Evolutionary conservation across 2,797 vertebrate genomes (phyloP).

Genomic region (Distichodus sexfasciatus): DNA sequence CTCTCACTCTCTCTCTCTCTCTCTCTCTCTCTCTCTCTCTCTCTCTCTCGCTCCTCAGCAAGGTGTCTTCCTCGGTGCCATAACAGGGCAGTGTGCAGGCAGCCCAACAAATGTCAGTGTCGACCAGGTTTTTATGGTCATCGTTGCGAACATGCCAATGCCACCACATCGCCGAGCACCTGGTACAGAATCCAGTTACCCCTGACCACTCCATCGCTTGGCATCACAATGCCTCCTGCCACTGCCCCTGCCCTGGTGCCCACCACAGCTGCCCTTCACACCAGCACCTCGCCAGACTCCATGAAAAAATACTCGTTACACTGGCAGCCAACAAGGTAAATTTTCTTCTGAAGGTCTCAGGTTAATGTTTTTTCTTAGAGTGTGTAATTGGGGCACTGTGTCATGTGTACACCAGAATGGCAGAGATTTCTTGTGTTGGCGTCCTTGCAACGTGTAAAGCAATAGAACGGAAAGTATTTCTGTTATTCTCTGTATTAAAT

Average conservation of each 20-base stretch:
- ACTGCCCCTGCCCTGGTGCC: not conserved
- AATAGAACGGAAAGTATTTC: too few species aligned
- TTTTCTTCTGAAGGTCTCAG: not conserved
- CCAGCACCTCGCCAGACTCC: not conserved
- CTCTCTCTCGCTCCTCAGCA: constrained; percentile 28
- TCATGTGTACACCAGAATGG: too few species aligned
- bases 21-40: constrained; percentile 8
- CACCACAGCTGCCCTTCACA: not conserved
- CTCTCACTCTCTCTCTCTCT: too few species aligned
- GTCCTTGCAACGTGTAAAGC: too few species aligned
- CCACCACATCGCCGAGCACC: not conserved
- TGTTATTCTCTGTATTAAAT: too few species aligned
- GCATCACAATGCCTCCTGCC: not conserved
- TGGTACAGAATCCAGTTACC: not conserved
- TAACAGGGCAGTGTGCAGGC: constrained; percentile 47
- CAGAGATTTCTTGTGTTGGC: too few species aligned
- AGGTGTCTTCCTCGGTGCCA: constrained; percentile 52
- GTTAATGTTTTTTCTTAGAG: not conserved
- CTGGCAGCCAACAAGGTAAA: constrained; percentile 54
- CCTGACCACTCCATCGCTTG: not conserved
- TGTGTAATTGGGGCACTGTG: too few species aligned
- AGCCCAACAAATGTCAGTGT: constrained; percentile 47
- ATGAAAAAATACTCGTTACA: constrained; percentile 34
- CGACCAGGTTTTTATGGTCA: constrained; percentile 44
- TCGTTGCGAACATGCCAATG: constrained; percentile 44